Evolutionary conservation across 1,140 invertebrate genomes (phyloP), one percentile per base, ranked within the genome.

Genomic region (Diorhabda elongata): DNA sequence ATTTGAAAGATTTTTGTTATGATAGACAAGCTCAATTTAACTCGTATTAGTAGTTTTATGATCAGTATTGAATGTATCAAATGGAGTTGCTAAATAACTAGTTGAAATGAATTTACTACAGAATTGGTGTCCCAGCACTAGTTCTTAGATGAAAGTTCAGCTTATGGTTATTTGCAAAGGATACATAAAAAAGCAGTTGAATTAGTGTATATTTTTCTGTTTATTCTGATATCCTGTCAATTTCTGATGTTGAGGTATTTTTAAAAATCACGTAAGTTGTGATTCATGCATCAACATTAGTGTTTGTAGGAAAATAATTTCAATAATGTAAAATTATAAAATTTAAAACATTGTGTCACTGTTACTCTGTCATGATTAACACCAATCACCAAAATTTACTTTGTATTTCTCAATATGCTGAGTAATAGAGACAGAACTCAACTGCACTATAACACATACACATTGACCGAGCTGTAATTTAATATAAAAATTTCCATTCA

Each of bases 11-110:
- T 52, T 8, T 2, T 42, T 60, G n/a, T 11, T 3, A 7, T 42
- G 26, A 66, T 44, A 66, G 9, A 66, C 42, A 66, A 66, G 26
- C 43, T 26, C 42, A 66, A 57, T 9, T 57, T 58, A 11, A 6
- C 5, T 44, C 42, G 61, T 61, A 52, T 47, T 64, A 59, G 70
- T 72, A 73, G 74, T 75, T 70, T 66, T 73, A 73, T 75, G 74
- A 72, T 69, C 70, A 72, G 71, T 72, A 64, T 8, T 2, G n/a
- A 67, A 68, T 60, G 56, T 59, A 60, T 60, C 42, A 44, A 44
- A 45, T 52, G 43, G 26, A 6, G 60, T 59, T 61, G 57, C 26
- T 60, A 59, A 67, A 67, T 66, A 58, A 42, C 60, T 59, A 64
- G 59, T n/a, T 52, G 4, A 62, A 61, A 45, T 68, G 3, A 65